phyloP scores from a whole-genome alignment of 2,888 invertebrate species.

The Drosophila atroscutellata region DNA sequence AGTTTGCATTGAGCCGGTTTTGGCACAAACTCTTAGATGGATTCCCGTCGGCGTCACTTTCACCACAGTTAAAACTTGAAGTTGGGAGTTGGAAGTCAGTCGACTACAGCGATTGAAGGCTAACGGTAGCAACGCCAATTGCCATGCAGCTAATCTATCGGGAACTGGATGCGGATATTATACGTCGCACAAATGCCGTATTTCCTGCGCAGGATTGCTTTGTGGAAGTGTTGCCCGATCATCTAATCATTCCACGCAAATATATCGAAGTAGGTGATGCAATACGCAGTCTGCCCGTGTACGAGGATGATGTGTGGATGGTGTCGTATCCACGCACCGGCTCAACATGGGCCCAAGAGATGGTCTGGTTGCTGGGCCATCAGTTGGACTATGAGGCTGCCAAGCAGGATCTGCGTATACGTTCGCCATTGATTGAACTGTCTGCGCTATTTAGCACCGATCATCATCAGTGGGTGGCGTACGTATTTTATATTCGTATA shows the following conservation, averaged over 20 bases:
- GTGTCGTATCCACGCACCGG: conserved; percentile 96
- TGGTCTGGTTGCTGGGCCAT: conserved; percentile 95
- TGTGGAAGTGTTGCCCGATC: conserved; percentile 90
- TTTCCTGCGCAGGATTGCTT: conserved; percentile 90
- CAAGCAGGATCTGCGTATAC: conserved; percentile 86
- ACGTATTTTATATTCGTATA: conserved; percentile 79
- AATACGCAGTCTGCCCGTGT: conserved; percentile 90
- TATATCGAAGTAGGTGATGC: conserved; percentile 89
- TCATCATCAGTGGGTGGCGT: conserved; percentile 87
- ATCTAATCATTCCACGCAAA: conserved; percentile 89
- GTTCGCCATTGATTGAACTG: conserved; percentile 91
- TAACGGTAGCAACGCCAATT: conserved; percentile 18
- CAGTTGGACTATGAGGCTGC: conserved; percentile 92
- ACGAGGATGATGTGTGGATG: conserved; percentile 93
- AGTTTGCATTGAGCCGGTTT: conserved; percentile 37
- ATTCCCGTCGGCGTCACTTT: conserved; percentile 66
- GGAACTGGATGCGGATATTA: conserved; percentile 87
- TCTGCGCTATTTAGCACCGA: conserved; percentile 88
- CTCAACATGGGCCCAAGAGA: conserved; percentile 97
- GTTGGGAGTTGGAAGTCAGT: conserved; percentile 39
- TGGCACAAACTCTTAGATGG: conserved; percentile 36
- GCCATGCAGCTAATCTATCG: conserved; percentile 85
- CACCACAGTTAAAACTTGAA: conserved; percentile 59
- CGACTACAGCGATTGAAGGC: conserved; percentile 27
- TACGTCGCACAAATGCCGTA: conserved; percentile 88